Evolutionary conservation across 92 coral and sea anemone species (phyloP).

Genomic region (Siderastrea radians): DNA sequence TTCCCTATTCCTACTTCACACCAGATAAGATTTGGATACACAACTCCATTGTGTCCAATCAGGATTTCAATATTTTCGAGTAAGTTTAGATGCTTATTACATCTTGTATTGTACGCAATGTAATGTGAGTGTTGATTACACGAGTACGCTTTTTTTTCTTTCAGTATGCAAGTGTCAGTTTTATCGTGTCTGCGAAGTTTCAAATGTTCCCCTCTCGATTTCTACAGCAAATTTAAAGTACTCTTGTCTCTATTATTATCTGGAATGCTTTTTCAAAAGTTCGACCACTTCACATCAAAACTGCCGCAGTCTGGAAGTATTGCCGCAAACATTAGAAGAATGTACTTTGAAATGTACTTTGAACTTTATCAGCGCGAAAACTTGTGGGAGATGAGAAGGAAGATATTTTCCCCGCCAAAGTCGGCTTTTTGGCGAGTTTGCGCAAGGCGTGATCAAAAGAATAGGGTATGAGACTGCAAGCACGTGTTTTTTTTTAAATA

Average conservation of each 20-base stretch:
- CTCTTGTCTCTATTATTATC: conserved; percentile 24
- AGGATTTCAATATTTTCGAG: too few relatives aligned
- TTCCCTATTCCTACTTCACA: too few relatives aligned
- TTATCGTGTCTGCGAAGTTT: conserved; percentile 6
- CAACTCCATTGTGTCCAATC: too few relatives aligned
- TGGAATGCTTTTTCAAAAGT: conserved; percentile 37
- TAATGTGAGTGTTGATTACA: too few relatives aligned
- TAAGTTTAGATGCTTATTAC: too few relatives aligned
- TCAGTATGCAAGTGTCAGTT: neutral
- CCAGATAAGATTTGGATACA: too few relatives aligned
- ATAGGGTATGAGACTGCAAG: too few relatives aligned
- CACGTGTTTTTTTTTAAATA: too few relatives aligned
- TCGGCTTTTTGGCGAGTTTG: too few relatives aligned
- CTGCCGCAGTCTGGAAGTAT: conserved; percentile 7
- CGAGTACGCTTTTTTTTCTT: neutral
- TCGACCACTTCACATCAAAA: conserved; percentile 37
- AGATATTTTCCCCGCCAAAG: neutral
- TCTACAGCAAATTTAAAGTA: conserved; percentile 9
- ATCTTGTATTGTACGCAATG: too few relatives aligned
- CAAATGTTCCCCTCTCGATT: neutral
- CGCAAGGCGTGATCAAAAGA: too few relatives aligned
- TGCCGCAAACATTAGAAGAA: conserved; percentile 8
- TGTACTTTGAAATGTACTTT: neutral
- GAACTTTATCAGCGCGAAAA: neutral
- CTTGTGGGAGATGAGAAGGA: neutral